Evolutionary conservation across 2,888 invertebrate genomes (phyloP).

Genomic region (Operophtera brumata): DNA sequence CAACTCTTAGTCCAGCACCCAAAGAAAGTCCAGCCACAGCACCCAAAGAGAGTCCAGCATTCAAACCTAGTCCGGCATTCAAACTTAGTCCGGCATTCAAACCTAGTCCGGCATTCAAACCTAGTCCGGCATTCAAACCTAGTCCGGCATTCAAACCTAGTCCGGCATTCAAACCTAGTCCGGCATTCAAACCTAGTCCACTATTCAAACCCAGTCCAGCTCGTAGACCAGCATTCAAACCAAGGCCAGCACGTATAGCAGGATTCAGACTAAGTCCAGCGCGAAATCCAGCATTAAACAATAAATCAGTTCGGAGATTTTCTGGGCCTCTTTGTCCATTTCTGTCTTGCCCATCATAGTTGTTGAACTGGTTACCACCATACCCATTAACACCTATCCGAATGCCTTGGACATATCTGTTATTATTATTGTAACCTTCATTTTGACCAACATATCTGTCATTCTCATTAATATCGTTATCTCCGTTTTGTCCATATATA

Average conservation of each 20-base stretch:
- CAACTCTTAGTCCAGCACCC: constrained; percentile 14
- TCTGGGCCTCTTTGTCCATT: neutral
- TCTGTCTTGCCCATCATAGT: neutral
- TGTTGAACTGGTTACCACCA: neutral
- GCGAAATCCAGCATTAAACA: constrained; percentile 5
- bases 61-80: too few species aligned
- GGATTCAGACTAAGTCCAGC: constrained; percentile 5
- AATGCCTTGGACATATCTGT: constrained; percentile 8
- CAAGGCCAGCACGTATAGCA: constrained; percentile 5
- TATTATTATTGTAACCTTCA: neutral
- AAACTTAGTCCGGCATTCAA: too few species aligned
- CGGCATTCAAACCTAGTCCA: constrained; percentile 3
- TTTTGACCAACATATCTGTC: neutral
- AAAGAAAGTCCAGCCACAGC: too few species aligned
- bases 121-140: too few species aligned
- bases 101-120: too few species aligned
- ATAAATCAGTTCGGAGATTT: constrained; percentile 3
- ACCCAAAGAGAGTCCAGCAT: too few species aligned
- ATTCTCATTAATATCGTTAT: neutral
- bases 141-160: too few species aligned
- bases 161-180: constrained; percentile 3
- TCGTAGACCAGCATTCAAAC: constrained; percentile 9
- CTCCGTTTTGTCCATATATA: neutral
- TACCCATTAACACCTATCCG: constrained; percentile 11
- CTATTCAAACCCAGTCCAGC: constrained; percentile 5